Percentiles rank a stretch among this genome's conserved stretches.
Conservation (phyloP, 2,113 vertebrate species). For the Scomber japonicus region DNA sequence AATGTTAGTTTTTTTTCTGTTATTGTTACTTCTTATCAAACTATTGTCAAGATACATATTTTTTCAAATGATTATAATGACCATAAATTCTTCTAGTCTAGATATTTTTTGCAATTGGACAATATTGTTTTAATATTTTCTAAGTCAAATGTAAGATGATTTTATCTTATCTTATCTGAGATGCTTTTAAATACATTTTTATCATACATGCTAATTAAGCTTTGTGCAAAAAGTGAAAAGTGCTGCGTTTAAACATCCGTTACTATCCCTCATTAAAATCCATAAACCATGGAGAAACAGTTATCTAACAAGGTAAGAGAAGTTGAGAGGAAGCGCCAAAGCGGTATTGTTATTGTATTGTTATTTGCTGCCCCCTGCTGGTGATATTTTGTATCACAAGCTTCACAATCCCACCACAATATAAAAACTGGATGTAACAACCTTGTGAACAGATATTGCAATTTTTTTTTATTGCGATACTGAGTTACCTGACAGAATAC, state of each 20-base stretch:
- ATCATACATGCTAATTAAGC: neutral
- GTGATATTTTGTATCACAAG: neutral
- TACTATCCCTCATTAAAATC: neutral
- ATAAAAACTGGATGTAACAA: slow-evolving; percentile 22
- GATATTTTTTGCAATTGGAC: neutral
- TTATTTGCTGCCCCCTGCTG: slow-evolving; percentile 65
- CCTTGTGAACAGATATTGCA: slow-evolving; percentile 63
- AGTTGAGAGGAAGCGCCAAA: neutral
- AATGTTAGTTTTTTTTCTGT: neutral
- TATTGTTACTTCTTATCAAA: too few relatives aligned
- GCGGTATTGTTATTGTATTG: neutral
- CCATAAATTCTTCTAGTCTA: too few relatives aligned
- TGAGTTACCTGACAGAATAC: slow-evolving; percentile 76
- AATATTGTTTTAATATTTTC: too few relatives aligned
- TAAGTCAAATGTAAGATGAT: neutral
- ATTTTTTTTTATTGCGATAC: slow-evolving; percentile 75
- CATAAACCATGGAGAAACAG: neutral
- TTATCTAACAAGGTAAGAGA: neutral
- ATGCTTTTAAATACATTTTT: neutral
- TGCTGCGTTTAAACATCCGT: neutral
- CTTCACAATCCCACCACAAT: neutral
- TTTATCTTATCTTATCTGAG: neutral
- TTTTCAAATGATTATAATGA: too few relatives aligned
- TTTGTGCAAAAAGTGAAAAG: neutral
- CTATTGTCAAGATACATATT: too few relatives aligned